Evolutionary conservation across 2,888 invertebrate genomes (phyloP), one percentile per base, ranked within the genome.

Genomic region (Petrolisthes cinctipes): DNA sequence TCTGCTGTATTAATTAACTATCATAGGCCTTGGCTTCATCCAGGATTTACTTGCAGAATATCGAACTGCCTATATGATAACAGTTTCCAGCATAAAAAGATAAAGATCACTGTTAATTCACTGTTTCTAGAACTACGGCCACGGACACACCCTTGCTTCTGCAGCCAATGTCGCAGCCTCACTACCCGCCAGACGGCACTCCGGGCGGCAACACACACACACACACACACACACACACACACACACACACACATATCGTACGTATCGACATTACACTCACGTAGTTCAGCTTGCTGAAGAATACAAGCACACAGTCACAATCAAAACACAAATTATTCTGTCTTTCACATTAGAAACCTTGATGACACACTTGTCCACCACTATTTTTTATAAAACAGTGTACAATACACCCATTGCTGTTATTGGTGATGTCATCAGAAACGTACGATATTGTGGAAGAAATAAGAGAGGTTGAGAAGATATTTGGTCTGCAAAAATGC

Each of bases 301-400:
- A 85, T 68, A 79, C 61, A 85, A 79, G 71, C 71, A 73, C 83
- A 54, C 83, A 54, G 73, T 73, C 83, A 71, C 53, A 17, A 71
- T 7, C 81, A 81, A 20, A 9, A 79, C 37, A 79, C 80, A 79
- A 11, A 37, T 37, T 0, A 17, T 37, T 37, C 37, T 37, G 37
- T 2, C 37, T 37, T 37, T 37, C 37, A 37, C 37, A 37, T 37
- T 37, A 37, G 2, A 37, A 37, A 37, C 37, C 2, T 37, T 37
- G 37, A 37, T 37, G 37, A 37, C 37, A 37, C 37, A 37, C 37
- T 37, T 37, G 37, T 37, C 37, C 37, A 37, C 37, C 37, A 37
- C 37, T 37, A n/a, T n/a, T n/a, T n/a, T n/a, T n/a, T n/a, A n/a
- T n/a, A 37, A 37, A 0, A 37, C 37, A 37, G 37, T 37, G 37